Base-by-base conservation (phyloP, 2,888 invertebrate genomes). In the Trachelus troglodyta region DNA sequence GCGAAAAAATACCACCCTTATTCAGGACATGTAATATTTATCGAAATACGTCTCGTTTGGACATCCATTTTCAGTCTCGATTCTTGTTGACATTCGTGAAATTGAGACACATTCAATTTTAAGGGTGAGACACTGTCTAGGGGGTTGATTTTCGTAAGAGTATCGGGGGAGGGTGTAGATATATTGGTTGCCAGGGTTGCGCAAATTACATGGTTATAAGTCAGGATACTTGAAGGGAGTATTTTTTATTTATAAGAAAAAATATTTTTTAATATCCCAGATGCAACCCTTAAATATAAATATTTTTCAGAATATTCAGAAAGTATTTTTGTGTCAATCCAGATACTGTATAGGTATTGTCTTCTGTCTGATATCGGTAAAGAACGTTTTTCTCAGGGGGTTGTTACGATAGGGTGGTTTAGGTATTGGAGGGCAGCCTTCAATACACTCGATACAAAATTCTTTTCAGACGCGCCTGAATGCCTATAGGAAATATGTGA, bases 401-500 rank as follows among this genome's bases (percentile, higher is more conserved):
- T 56, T 23, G 56, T 56, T 56, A 23, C 56, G 56, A 56, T 23
- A 56, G 56, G 56, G 56, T 23, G 56, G 56, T 56, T 23, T 23
- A 56, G 56, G 56, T 56, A 56, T 56, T 6, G 56, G 56, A 56
- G 56, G 56, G 56, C 56, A 56, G 56, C 79, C 80, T 79, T 87
- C 87, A 87, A 90, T 90, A 90, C 89, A 90, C 91, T 89, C 88
- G 89, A 90, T 90, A 90, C 89, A 89, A 90, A 89, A 89, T 90
- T 90, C 90, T 91, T 91, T 90, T 89, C 89, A 86, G 83, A 85
- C 81, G 75, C 78, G 81, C 82, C 86, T 86, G 87, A 90, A 90
- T 87, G 88, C 87, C 90, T 90, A 91, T 91, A 91, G 91, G 91
- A 91, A 91, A 91, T 91, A 91, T 89, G 84, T 89, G 89, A 90